Conservation (phyloP, 2,797 vertebrate genomes). For the Hapalemur alaotrensis region DNA sequence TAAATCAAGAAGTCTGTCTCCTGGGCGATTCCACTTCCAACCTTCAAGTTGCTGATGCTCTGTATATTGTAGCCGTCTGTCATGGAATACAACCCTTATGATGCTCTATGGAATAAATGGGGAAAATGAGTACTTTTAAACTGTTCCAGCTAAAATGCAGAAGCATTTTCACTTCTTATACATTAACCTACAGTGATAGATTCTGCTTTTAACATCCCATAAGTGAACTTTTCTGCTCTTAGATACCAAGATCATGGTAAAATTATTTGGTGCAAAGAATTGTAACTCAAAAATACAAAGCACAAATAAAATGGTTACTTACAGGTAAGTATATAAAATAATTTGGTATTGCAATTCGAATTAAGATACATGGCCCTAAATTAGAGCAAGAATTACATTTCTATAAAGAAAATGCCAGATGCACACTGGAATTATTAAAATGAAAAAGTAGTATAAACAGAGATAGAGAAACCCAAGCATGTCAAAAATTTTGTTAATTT, state of each 20-base stretch:
- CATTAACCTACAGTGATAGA: background rate
- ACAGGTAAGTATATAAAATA: background rate
- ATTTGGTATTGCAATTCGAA: background rate
- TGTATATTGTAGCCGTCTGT: slow-evolving; percentile 88
- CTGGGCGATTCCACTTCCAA: slow-evolving; percentile 90
- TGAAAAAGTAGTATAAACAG: background rate
- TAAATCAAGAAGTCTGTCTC: slow-evolving; percentile 88
- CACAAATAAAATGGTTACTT: background rate
- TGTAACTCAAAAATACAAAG: slow-evolving; percentile 7
- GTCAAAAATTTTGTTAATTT: background rate
- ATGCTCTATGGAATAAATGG: slow-evolving; percentile 83
- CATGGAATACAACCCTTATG: slow-evolving; percentile 89
- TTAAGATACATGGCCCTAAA: background rate
- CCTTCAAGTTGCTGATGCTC: slow-evolving; percentile 90
- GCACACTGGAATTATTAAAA: background rate
- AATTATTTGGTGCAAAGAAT: background rate
- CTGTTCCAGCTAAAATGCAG: background rate
- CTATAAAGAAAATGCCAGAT: background rate
- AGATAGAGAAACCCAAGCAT: background rate
- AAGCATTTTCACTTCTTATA: background rate
- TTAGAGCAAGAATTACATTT: background rate
- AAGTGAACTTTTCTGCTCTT: background rate
- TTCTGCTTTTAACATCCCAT: background rate
- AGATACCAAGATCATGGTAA: background rate
- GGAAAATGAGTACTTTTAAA: slow-evolving; percentile 14